Conservation (phyloP, 23 tunicate genomes). For the Trididemnum clinides region DNA sequence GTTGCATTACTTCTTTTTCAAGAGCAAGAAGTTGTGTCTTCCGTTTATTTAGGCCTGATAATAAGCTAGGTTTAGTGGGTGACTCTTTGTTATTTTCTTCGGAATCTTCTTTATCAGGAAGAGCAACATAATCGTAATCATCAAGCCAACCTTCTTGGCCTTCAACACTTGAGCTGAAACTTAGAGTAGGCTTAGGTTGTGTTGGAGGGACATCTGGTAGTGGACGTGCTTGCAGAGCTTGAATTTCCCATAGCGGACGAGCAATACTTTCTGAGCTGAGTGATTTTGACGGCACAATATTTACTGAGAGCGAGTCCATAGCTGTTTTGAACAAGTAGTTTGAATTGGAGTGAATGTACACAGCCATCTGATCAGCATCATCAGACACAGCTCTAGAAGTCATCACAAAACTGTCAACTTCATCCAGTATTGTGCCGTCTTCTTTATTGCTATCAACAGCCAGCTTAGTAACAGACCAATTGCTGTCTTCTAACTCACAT, state of each 20-base stretch:
- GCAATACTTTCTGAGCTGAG: constrained; percentile 17
- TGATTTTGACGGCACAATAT: neutral
- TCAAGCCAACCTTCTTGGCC: constrained; percentile 79
- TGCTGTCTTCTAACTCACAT: constrained; percentile 38
- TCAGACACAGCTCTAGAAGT: constrained; percentile 92
- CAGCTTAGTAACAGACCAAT: constrained; percentile 66
- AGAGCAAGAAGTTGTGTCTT: constrained; percentile 46
- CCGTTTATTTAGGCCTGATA: constrained; percentile 57
- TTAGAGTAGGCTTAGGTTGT: neutral
- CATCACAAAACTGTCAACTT: constrained; percentile 91
- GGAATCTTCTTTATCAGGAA: constrained; percentile 54
- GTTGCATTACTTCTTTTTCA: constrained; percentile 12
- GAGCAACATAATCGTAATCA: constrained; percentile 94
- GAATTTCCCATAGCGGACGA: constrained; percentile 24
- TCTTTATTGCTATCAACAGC: constrained; percentile 39
- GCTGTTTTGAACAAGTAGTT: constrained; percentile 62
- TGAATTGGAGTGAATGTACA: constrained; percentile 75
- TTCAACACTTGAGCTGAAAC: neutral
- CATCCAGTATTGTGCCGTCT: constrained; percentile 63
- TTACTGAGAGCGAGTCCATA: neutral
- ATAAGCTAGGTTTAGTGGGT: neutral
- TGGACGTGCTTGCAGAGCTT: constrained; percentile 80
- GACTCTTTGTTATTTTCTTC: neutral
- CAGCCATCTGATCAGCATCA: constrained; percentile 87
- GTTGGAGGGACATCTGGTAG: constrained; percentile 69